These are phyloP conservation scores for Balanococcus diminutus DNA, from an alignment of 2,888 invertebrate genomes.

Conservation along the genomic window DNA sequence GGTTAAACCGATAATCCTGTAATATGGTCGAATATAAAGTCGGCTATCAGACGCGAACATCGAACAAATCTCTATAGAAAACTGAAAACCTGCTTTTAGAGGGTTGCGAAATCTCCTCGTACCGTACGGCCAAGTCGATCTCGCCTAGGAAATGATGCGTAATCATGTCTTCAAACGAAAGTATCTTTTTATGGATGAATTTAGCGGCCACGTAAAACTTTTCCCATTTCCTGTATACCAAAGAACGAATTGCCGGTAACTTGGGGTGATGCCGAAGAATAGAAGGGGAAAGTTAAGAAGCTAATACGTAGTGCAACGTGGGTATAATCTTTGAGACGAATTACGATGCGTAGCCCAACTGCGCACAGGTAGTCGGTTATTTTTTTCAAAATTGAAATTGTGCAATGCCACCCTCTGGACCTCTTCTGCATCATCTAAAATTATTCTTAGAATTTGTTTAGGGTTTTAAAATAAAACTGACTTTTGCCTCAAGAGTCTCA, in stretches of 20 bases:
- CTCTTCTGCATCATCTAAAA: no score
- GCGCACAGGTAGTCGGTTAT: no score
- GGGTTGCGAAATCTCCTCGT: neutral
- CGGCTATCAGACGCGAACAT: neutral
- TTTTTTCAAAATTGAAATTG: no score
- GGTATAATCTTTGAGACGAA: no score
- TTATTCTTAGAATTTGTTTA: no score
- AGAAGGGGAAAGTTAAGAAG: neutral
- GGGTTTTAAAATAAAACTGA: no score
- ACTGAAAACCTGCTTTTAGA: neutral
- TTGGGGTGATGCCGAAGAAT: neutral
- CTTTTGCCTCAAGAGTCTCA: no score
- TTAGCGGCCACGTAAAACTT: constrained; percentile 26
- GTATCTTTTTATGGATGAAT: constrained; percentile 35
- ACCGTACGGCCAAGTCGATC: neutral
- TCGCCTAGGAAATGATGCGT: neutral
- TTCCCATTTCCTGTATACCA: constrained; percentile 20
- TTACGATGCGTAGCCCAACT: no score
- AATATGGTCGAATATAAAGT: neutral
- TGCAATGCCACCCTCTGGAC: no score
- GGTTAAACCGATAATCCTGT: neutral
- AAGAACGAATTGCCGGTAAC: neutral
- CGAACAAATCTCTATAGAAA: neutral
- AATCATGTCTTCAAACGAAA: constrained; percentile 23
- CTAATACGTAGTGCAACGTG: no score